Evolutionary conservation across 2,113 vertebrate genomes (phyloP).

Genomic region (Tylochromis polylepis): DNA sequence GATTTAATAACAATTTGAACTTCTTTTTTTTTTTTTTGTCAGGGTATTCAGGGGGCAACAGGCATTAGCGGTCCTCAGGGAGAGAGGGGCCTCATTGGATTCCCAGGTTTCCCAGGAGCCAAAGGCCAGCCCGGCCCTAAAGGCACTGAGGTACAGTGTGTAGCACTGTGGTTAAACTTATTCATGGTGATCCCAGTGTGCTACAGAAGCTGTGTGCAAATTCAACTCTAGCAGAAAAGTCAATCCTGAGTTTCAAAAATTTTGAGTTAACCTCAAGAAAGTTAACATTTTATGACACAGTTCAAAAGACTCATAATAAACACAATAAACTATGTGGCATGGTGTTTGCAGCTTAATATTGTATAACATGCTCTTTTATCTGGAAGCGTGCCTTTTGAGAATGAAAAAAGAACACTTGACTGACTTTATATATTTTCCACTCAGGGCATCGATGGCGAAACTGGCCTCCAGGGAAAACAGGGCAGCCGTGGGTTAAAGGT

Average conservation of each 20-base stretch:
- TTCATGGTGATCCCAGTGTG: not conserved
- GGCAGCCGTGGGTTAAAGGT: slow-evolving; percentile 82
- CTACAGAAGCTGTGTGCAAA: not conserved
- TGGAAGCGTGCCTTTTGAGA: not conserved
- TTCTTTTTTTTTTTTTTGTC: not conserved
- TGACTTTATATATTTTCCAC: slow-evolving; percentile 25
- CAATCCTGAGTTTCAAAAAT: not conserved
- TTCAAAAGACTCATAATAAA: not conserved
- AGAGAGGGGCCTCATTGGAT: slow-evolving; percentile 72
- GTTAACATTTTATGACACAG: not conserved
- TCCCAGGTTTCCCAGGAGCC: slow-evolving; percentile 74
- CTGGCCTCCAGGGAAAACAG: slow-evolving; percentile 72
- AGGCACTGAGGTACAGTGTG: slow-evolving; percentile 71
- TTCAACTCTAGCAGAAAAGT: not conserved
- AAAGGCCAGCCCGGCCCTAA: slow-evolving; percentile 66
- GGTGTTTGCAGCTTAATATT: not conserved
- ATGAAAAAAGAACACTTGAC: not conserved
- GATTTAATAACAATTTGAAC: not conserved
- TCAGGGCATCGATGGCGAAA: slow-evolving; percentile 81
- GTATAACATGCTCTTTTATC: not conserved
- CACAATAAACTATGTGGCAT: too few species aligned
- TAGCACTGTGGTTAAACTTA: not conserved
- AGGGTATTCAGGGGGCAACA: slow-evolving; percentile 75
- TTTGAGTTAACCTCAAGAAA: not conserved
- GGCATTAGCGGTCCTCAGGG: slow-evolving; percentile 76